Percentiles rank a stretch among this genome's conserved stretches.
These are phyloP conservation scores for Ophthalmolycus amberensis DNA, from an alignment of 2,113 vertebrate genomes.

Conservation along the genomic window DNA sequence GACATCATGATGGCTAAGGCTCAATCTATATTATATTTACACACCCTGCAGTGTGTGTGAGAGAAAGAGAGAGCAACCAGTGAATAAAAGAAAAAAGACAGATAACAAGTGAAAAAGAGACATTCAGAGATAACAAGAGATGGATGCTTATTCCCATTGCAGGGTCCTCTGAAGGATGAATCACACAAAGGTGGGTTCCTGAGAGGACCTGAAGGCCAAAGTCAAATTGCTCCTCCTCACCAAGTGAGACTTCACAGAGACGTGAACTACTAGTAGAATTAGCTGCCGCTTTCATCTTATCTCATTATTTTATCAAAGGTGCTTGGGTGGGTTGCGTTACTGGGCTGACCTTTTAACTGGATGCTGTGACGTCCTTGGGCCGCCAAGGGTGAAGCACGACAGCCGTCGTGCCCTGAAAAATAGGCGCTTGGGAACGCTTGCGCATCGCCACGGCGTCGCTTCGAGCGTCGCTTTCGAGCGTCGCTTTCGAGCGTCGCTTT, in stretches of 20 bases:
- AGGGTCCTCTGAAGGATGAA: conserved; percentile 3
- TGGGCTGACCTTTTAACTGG: no score
- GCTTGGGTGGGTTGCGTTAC: no score
- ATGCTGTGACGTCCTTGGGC: no score
- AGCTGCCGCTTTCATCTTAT: background rate
- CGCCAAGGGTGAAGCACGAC: no score
- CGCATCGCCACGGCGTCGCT: no score
- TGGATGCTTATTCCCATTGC: background rate
- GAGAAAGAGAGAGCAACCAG: background rate
- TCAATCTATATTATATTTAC: background rate
- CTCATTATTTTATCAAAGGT: no score
- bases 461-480: no score
- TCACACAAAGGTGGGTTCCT: background rate
- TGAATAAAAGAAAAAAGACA: no score
- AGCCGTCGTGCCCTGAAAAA: no score
- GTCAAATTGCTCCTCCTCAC: background rate
- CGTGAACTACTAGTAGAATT: background rate
- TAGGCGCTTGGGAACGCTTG: no score
- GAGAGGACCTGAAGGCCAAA: background rate
- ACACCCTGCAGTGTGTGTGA: background rate
- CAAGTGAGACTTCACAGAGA: background rate
- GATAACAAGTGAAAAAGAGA: background rate
- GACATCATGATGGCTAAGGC: background rate
- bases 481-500: no score
- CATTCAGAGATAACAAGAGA: conserved; percentile 16